phyloP scores from a whole-genome alignment of 2,113 vertebrate species.

The Orycteropus afer region DNA sequence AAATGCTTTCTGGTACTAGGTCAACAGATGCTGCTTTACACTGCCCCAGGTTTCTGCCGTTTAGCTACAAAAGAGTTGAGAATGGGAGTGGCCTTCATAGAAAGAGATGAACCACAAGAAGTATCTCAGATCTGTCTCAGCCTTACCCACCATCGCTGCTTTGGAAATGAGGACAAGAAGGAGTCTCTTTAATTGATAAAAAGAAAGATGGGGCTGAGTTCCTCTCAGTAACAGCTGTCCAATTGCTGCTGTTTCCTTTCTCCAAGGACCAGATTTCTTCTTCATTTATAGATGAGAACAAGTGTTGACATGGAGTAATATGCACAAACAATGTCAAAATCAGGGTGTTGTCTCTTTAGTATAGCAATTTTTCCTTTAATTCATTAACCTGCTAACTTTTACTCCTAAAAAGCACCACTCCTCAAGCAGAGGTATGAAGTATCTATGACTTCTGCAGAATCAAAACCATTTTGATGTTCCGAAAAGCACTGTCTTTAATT shows the following conservation, averaged over 20 bases:
- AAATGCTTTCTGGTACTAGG: rapidly evolving
- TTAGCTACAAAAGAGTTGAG: slow-evolving; percentile 33
- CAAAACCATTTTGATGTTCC: background rate
- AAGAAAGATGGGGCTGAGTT: background rate
- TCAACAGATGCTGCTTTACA: background rate
- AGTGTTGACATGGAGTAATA: background rate
- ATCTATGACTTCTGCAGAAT: background rate
- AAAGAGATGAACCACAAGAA: slow-evolving; percentile 46
- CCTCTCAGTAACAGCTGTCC: slow-evolving; percentile 37
- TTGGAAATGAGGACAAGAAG: slow-evolving; percentile 52
- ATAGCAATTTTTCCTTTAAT: background rate
- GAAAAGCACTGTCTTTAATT: background rate
- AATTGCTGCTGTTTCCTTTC: background rate
- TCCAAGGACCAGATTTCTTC: background rate
- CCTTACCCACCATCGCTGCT: background rate
- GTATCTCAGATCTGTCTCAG: slow-evolving; percentile 40
- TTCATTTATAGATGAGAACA: background rate
- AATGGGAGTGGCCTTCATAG: background rate
- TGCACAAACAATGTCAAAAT: slow-evolving; percentile 1
- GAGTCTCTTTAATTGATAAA: slow-evolving; percentile 4
- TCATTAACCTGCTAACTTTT: slow-evolving; percentile 32
- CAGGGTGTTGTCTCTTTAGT: background rate
- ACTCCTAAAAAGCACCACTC: background rate
- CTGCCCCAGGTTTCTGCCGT: background rate
- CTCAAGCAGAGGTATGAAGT: slow-evolving; percentile 5